Base-by-base conservation (phyloP, 2,888 invertebrate species). In the Acleris literana region DNA sequence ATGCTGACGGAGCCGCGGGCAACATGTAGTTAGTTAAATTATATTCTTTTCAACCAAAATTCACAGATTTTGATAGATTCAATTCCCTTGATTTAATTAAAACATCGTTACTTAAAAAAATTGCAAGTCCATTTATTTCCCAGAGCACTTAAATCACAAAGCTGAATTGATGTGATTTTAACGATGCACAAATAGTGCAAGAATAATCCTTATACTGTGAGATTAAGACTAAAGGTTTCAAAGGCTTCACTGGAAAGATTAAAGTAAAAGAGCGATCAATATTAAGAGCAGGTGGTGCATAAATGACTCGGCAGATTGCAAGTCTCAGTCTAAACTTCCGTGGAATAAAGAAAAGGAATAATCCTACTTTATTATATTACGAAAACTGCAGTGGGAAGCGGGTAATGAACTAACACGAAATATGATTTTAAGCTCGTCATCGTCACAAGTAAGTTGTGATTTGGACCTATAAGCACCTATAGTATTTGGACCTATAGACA, bases 221-320 rank as follows among this genome's bases (percentile, higher is more conserved):
- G 53, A 53, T 53, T 53, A 39, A 54, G 33, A 18, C 39, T 18
- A 13, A 5, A 54, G 33, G 33, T 54, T 54, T 33, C 3, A 54
- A 18, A 54, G 18, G 16, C 46, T 16, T 46, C 17, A 17, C 53
- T 54, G 13, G 29, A 46, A 29, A 25, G 52, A 64, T 64, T 64
- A 52, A 58, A 52, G 22, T 54, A 17, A 58, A 58, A 16, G 33
- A 64, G 48, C 17, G 5, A 25, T 53, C 48, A 9, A 39, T 33
- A 49, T 48, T 56, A 48, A 16, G 22, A 48, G 46, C 53, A 46
- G 52, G 33, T 48, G 58, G 20, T 58, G 55, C 55, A 55, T 39
- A 39, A 54, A 54, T 43, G 16, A 39, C 20, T 43, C 43, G 16
- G 46, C 46, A 53, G 11, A 52, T 58, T 20, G 29, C 52, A 53